Conservation (phyloP, 2,888 invertebrate genomes). For the Hydrotaea cyrtoneurina region DNA sequence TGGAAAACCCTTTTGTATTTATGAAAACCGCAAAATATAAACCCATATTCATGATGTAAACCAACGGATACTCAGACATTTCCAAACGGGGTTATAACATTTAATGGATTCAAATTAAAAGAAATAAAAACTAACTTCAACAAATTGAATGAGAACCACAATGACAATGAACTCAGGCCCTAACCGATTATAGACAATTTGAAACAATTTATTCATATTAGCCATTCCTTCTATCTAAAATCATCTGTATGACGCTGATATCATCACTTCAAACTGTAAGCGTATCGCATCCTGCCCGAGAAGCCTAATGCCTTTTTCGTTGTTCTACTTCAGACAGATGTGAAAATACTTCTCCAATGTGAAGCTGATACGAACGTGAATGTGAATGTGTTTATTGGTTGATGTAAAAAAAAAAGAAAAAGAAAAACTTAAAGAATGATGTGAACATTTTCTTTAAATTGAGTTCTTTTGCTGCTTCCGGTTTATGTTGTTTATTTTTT, state of each 20-base stretch:
- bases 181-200: slow-evolving; percentile 15
- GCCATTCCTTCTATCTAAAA: neutral
- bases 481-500: neutral
- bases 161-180: neutral
- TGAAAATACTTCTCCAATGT: neutral
- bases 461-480: neutral
- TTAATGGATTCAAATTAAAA: neutral
- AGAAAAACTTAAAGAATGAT: neutral
- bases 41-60: neutral
- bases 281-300: neutral
- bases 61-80: neutral
- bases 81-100: neutral
- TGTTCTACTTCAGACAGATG: neutral
- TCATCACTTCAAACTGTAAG: too few relatives aligned
- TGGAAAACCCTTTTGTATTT: too few relatives aligned
- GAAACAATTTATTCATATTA: slow-evolving; percentile 28
- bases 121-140: neutral
- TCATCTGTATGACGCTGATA: too few relatives aligned
- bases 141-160: neutral
- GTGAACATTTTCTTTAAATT: neutral
- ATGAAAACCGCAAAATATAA: too few relatives aligned
- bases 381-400: slow-evolving; percentile 6
- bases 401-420: neutral
- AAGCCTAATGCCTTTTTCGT: neutral
- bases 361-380: neutral